These are phyloP conservation scores for Gorsachius goisagi DNA, from an alignment of 2,113 vertebrate species.

Conservation along the genomic window DNA sequence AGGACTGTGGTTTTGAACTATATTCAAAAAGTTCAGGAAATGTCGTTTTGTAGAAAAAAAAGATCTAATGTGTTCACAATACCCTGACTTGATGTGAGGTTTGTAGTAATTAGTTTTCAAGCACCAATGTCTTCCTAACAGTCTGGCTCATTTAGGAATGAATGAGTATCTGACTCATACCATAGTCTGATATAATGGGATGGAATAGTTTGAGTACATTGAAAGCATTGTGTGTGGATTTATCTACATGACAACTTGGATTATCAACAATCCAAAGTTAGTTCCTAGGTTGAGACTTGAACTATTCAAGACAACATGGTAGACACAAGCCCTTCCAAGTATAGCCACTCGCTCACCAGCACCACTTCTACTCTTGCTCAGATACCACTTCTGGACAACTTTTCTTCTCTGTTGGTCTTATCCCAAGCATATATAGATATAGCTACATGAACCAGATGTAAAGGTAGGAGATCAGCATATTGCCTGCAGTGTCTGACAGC, in stretches of 20 bases:
- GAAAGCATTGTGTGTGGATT: neutral
- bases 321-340: neutral
- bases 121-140: neutral
- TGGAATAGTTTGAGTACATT: neutral
- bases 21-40: neutral
- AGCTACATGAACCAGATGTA: neutral
- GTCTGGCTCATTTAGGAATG: neutral
- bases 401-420: neutral
- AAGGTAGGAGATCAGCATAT: neutral
- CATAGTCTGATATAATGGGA: neutral
- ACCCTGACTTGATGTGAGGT: neutral
- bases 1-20: neutral
- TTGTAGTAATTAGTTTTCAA: neutral
- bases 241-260: neutral
- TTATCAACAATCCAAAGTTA: neutral
- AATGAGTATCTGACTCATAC: neutral
- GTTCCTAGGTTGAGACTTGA: neutral
- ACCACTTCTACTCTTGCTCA: neutral
- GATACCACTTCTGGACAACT: neutral
- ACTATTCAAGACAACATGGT: neutral
- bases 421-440: neutral
- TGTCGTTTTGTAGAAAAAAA: neutral
- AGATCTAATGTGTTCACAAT: neutral
- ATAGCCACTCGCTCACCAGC: neutral
- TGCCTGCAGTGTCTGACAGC: neutral